These are phyloP conservation scores for Beroe ovata DNA, from an alignment of 37 sponge, comb jelly and placozoan species.

Conservation along the genomic window DNA sequence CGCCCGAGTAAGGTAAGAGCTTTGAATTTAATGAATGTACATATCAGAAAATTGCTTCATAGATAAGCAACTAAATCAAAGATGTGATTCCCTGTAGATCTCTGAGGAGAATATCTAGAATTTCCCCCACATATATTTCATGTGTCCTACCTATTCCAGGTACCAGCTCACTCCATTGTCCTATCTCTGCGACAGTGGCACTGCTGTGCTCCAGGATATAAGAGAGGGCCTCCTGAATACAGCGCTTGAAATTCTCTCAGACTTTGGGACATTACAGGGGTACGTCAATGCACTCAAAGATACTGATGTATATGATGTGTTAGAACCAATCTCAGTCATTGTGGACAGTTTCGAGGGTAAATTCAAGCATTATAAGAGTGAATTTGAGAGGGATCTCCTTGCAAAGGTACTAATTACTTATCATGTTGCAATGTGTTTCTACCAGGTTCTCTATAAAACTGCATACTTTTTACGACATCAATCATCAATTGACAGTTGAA, in stretches of 20 bases:
- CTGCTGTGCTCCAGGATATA: neutral
- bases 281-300: neutral
- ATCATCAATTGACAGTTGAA: neutral
- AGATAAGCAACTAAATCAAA: no score
- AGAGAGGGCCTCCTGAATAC: neutral
- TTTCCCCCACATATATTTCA: no score
- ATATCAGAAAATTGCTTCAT: no score
- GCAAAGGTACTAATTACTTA: neutral
- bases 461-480: no score
- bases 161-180: conserved; percentile 42
- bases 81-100: no score
- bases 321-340: neutral
- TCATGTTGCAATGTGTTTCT: no score
- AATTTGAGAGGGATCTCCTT: neutral
- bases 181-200: conserved; percentile 1
- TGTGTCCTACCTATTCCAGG: no score
- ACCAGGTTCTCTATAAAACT: no score
- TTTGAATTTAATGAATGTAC: no score
- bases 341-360: neutral
- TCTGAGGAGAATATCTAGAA: no score
- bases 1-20: neutral
- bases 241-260: neutral
- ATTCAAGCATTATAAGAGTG: neutral
- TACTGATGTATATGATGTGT: neutral
- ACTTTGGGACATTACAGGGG: neutral